These are phyloP conservation scores for Drosophila recens DNA, from an alignment of 2,888 invertebrate genomes.

Conservation along the genomic window DNA sequence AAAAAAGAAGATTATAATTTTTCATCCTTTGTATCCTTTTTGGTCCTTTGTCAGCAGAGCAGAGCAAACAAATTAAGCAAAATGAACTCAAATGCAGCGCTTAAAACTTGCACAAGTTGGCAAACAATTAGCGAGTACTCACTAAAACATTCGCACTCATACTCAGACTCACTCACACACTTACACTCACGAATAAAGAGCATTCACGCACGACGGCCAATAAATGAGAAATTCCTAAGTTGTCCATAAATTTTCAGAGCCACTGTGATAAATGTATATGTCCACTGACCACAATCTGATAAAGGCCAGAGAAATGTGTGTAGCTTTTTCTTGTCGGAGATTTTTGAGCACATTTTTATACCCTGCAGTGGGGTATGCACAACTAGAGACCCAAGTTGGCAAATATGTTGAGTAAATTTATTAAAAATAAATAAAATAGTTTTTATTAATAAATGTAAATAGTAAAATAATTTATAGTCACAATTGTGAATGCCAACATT, in stretches of 20 bases:
- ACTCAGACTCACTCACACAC: neutral
- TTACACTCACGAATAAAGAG: constrained; percentile 4
- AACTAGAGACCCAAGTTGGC: neutral
- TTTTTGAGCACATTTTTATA: constrained; percentile 21
- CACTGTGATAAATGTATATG: constrained; percentile 59
- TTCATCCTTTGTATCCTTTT: neutral
- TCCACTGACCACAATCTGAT: constrained; percentile 50
- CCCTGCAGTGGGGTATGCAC: constrained; percentile 1
- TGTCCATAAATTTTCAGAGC: constrained; percentile 64
- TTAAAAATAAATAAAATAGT: neutral
- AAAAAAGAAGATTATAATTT: neutral
- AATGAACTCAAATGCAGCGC: constrained; percentile 35
- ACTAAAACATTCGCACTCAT: constrained; percentile 10
- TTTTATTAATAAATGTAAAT: neutral
- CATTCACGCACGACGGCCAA: constrained; percentile 36
- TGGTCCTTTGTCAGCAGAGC: constrained; percentile 22
- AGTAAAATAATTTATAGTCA: too few species aligned
- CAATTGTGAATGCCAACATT: too few species aligned
- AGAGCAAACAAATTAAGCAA: constrained; percentile 63
- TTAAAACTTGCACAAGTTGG: constrained; percentile 41
- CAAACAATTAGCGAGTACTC: constrained; percentile 55
- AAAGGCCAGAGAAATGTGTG: constrained; percentile 31
- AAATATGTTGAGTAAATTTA: neutral
- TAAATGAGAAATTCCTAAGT: constrained; percentile 69
- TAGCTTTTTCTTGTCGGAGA: constrained; percentile 14